Conservation (phyloP, 92 coral and sea anemone species). For the Galaxea fascicularis region DNA sequence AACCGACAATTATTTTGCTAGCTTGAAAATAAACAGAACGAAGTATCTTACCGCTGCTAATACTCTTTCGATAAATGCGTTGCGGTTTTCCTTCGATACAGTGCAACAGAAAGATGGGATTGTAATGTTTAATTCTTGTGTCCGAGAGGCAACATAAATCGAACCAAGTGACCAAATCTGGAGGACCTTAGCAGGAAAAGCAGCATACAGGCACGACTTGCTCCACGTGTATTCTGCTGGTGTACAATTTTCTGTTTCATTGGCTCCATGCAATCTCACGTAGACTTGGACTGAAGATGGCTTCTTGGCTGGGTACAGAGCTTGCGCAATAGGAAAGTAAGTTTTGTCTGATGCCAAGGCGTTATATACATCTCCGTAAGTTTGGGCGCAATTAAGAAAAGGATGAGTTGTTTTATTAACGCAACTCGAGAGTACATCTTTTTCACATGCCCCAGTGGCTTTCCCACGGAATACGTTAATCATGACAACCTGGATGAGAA, state of each 20-base stretch:
- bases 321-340: conserved; percentile 5
- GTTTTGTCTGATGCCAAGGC: conserved; percentile 8
- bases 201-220: conserved; percentile 22
- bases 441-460: background rate
- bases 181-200: background rate
- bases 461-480: background rate
- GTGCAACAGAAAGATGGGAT: conserved; percentile 29
- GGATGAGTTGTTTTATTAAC: background rate
- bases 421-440: background rate
- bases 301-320: conserved; percentile 24
- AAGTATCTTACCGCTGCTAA: conserved; percentile 3
- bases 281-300: conserved; percentile 14
- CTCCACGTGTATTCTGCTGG: conserved; percentile 21
- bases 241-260: background rate
- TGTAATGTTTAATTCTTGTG: conserved; percentile 15
- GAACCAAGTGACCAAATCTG: conserved; percentile 14
- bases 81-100: background rate
- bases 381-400: too few species aligned
- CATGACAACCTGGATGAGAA: background rate
- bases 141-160: background rate
- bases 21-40: too few species aligned
- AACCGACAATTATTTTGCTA: background rate
- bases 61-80: background rate
- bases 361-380: conserved; percentile 2
- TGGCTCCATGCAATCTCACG: background rate